Conservation (phyloP, 2,113 vertebrate species). For the Corvus cornix region DNA sequence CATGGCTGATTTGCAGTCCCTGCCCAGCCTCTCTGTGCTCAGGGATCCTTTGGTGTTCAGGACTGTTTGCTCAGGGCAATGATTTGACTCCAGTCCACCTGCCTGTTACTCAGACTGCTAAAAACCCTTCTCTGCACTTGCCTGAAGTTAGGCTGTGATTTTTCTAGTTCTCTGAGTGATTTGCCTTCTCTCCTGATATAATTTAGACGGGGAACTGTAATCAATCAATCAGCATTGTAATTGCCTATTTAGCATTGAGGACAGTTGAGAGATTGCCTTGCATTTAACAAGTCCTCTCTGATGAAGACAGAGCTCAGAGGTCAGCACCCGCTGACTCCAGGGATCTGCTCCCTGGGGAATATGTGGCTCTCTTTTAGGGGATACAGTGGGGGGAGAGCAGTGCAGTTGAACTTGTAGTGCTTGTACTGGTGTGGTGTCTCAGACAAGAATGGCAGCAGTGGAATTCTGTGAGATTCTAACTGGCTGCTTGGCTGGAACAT, state of each 20-base stretch:
- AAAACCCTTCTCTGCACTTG: background rate
- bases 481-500: background rate
- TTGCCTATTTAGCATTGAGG: slow-evolving; percentile 29
- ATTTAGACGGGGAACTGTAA: slow-evolving; percentile 43
- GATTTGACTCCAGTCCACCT: background rate
- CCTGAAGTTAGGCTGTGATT: background rate
- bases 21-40: background rate
- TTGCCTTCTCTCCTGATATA: background rate
- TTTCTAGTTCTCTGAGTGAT: background rate
- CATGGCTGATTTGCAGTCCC: background rate
- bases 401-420: background rate
- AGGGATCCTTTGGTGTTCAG: background rate
- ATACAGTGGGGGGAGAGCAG: background rate
- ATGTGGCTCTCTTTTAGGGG: background rate
- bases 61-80: background rate
- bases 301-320: background rate
- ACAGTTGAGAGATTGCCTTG: slow-evolving; percentile 19
- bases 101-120: background rate
- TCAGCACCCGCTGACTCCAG: background rate
- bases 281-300: background rate
- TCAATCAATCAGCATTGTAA: slow-evolving; percentile 61
- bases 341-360: background rate
- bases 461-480: background rate
- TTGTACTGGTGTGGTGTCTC: background rate
- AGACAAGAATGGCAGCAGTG: background rate